phyloP scores from a whole-genome alignment of 2,888 invertebrate species.

The Parnassius smintheus region DNA sequence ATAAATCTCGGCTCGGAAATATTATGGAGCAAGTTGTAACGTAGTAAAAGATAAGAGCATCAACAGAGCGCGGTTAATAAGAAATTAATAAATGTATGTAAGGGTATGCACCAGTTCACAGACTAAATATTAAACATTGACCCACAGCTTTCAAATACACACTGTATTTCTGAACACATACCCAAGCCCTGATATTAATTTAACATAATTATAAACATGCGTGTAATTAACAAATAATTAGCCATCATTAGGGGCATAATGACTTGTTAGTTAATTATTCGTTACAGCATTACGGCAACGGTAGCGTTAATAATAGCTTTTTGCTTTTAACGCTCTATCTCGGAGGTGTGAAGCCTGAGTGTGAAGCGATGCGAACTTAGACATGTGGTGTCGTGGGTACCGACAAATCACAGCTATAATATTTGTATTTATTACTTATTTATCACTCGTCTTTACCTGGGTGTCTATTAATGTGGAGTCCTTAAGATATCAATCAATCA shows the following conservation, averaged over 20 bases:
- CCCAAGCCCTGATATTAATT: conserved; percentile 14
- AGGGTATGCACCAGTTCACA: conserved; percentile 2
- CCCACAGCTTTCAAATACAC: conserved; percentile 3
- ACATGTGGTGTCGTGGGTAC: not conserved
- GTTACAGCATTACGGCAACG: conserved; percentile 13
- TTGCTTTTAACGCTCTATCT: conserved; percentile 3
- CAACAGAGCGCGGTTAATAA: not conserved
- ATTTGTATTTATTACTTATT: not conserved
- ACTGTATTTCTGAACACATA: conserved; percentile 15
- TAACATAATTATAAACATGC: conserved; percentile 18
- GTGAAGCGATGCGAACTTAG: conserved; percentile 8
- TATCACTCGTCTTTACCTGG: too few relatives aligned
- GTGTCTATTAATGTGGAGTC: too few relatives aligned
- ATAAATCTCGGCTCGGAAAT: too few relatives aligned
- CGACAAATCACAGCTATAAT: not conserved
- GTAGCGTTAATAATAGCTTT: conserved; percentile 19
- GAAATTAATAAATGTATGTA: not conserved
- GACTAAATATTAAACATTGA: conserved; percentile 19
- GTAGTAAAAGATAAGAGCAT: too few relatives aligned
- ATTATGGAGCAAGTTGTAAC: too few relatives aligned
- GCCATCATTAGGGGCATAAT: conserved; percentile 25
- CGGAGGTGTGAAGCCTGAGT: conserved; percentile 11
- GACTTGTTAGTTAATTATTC: conserved; percentile 25
- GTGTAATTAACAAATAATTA: conserved; percentile 27
- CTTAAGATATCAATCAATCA: too few relatives aligned